Base-by-base conservation (phyloP, 2,888 invertebrate species). In the Agrochola lota region DNA sequence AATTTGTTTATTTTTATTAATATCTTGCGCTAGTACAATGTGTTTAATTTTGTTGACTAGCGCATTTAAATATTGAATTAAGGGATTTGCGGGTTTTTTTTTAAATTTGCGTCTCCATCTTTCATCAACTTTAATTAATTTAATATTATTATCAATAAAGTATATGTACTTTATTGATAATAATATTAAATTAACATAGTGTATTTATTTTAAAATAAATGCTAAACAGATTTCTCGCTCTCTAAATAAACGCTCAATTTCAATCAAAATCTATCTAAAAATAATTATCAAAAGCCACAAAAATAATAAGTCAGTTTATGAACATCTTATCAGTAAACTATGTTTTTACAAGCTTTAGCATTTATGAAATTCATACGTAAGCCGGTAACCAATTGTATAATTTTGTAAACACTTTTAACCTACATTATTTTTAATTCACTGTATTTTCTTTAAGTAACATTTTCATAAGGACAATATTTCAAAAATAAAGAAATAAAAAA, bases 331-430 rank as follows among this genome's bases (percentile, higher is more conserved):
- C 79, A 43, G 15, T 26, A 23, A 23, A 52, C 4, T 26, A 52
- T 81, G 57, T 81, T 52, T 60, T 43, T 63, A 68, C 20, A 57
- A 35, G 11, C 49, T 15, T 52, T 49, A 17, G n/a, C 26, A 46
- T 43, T 30, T 20, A 30, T 49, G 43, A 40, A 71, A 67, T 35
- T 30, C 60, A 26, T n/a, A 12, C 49, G 26, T 12, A 12, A 6
- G 20, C 62, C 57, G 83, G 78, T 11, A 30, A 68, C 49, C 26
- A 26, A 63, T 11, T 68, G n/a, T 49, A 82, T 20, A 49, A 49
- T 55, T 43, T 59, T 46, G 43, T 67, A 43, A 40, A 83, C 55
- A 77, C 20, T 40, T 35, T 6, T 83, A 49, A 60, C 9, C 40
- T 35, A 49, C 7, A n/a, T n/a, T 26, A 5, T 69, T 20, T 60